Conservation (phyloP, 2,797 vertebrate species). For the Cygnus olor region DNA sequence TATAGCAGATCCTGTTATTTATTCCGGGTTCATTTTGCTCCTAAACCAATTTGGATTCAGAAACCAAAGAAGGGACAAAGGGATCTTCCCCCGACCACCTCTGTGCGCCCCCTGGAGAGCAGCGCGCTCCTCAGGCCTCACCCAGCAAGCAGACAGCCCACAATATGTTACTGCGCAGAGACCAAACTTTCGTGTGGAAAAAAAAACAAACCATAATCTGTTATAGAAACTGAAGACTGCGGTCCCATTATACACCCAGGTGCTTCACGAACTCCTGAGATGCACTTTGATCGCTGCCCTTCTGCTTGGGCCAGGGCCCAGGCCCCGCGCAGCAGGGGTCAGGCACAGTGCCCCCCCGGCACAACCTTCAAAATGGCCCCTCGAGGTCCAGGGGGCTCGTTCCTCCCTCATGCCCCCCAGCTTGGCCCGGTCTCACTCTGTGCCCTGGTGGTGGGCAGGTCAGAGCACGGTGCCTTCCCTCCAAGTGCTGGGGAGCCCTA, state of each 20-base stretch:
- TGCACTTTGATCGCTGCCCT: rapidly evolving
- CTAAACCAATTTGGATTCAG: not conserved
- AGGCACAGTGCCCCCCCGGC: not conserved
- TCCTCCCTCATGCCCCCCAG: not conserved
- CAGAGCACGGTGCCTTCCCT: not conserved
- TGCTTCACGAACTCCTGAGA: not conserved
- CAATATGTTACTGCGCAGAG: not conserved
- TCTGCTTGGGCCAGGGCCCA: not conserved
- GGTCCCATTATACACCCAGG: not conserved
- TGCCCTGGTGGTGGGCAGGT: not conserved
- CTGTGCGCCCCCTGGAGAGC: not conserved
- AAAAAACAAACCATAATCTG: not conserved
- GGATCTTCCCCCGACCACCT: not conserved
- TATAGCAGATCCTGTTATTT: not conserved
- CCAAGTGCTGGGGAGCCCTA: not conserved
- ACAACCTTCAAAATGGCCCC: not conserved
- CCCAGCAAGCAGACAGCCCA: not conserved
- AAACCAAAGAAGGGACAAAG: not conserved
- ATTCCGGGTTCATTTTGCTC: not conserved
- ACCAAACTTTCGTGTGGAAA: not conserved
- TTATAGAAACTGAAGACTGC: not conserved
- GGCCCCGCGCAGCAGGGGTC: not conserved
- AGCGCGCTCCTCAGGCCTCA: not conserved
- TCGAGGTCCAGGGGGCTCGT: rapidly evolving
- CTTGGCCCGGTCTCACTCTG: rapidly evolving